A percentile compares a stretch with the other conserved stretches of the same genome.
Evolutionary conservation across 2,797 vertebrate species (phyloP).

Genomic region (Gymnoscopelus braueri): DNA sequence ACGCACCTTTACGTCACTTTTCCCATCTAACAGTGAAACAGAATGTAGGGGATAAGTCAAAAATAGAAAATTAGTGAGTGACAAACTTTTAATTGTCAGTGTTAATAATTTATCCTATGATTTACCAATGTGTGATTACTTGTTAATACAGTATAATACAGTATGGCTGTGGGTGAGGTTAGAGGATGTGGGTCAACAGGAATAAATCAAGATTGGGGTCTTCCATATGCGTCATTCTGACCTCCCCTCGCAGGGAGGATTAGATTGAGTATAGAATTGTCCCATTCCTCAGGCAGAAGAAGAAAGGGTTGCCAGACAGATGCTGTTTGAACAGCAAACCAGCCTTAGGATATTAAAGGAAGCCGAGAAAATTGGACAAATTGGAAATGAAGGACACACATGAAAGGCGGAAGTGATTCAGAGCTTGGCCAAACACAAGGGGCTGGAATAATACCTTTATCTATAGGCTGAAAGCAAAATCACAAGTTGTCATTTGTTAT

Average conservation of each 20-base stretch:
- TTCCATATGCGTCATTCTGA: slow-evolving; percentile 38
- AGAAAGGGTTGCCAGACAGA: slow-evolving; percentile 45
- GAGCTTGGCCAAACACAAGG: slow-evolving; percentile 4
- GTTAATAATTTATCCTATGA: too few species aligned
- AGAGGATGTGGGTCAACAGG: slow-evolving; percentile 27
- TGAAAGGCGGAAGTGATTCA: slow-evolving; percentile 22
- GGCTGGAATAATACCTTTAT: slow-evolving; percentile 25
- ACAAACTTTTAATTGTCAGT: too few species aligned
- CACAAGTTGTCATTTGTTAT: background rate
- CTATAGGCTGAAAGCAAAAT: slow-evolving; percentile 4
- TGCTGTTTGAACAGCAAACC: slow-evolving; percentile 63
- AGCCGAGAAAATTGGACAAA: slow-evolving; percentile 52
- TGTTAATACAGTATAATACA: too few species aligned
- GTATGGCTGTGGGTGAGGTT: slow-evolving; percentile 5
- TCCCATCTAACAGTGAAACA: too few species aligned
- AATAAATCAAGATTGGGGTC: slow-evolving; percentile 37
- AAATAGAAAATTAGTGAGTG: too few species aligned
- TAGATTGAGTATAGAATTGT: slow-evolving; percentile 62
- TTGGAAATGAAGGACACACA: slow-evolving; percentile 60
- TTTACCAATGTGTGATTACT: too few species aligned
- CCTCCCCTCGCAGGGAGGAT: slow-evolving; percentile 33
- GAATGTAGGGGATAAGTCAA: too few species aligned
- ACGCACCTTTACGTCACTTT: too few species aligned
- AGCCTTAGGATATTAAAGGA: slow-evolving; percentile 54
- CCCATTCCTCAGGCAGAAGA: slow-evolving; percentile 49